Evolutionary conservation across 2,888 invertebrate genomes (phyloP), one percentile per base, ranked within the genome.

Genomic region (Meganola albula): DNA sequence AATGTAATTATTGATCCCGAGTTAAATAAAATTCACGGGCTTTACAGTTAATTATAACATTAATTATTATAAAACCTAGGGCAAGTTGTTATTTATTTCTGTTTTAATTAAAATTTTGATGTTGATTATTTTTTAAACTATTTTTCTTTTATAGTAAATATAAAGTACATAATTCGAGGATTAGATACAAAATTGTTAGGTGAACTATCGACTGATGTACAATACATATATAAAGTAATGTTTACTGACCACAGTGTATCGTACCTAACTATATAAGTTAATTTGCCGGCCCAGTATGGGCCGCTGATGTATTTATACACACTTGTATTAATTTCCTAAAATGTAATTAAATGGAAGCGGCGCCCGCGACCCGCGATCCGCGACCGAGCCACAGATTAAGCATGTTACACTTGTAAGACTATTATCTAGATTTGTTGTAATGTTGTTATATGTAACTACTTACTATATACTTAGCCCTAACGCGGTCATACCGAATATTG

Each of bases 1-100:
- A 72, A 80, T 80, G 77, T 84, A 83, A 84, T 82, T 83, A 84
- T 74, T 69, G 67, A 67, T 47, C 60, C 74, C 76, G 75, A 68
- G 72, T 83, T 74, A 79, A 75, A 74, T 78, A 71, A 79, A 79
- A 69, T 78, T 83, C 84, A 82, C 85, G 78, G 84, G 83, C 83
- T 82, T 83, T 82, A 83, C 80, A 78, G 66, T 77, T 84, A 83
- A 83, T 82, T 77, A 74, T 83, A 84, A 83, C 74, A 79, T 80
- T 82, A 83, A 83, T 84, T 78, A 80, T 77, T 76, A 82, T 77
- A 76, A 78, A 77, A 77, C 64, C 65, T 85, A 85, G 84, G 83
- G 78, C 85, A 86, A 87, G 87, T 88, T 88, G 87, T 89, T 89
- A 87, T 88, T 89, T 88, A 88, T 88, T 87, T 85, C 87, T 88